These are phyloP conservation scores for Erebia epiphron DNA, from an alignment of 2,888 invertebrate species.

Conservation along the genomic window DNA sequence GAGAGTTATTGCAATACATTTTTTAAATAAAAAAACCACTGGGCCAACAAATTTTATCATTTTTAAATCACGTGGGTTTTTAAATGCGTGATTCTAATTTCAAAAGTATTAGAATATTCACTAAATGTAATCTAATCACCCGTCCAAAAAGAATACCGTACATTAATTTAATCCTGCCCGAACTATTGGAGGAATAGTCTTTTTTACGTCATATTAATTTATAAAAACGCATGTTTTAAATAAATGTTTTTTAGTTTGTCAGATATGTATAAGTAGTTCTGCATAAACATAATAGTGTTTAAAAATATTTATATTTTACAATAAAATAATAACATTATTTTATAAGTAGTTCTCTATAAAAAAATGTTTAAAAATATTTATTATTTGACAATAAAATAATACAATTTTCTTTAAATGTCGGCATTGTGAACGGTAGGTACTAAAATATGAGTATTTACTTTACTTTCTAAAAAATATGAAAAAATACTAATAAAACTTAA, in stretches of 20 bases:
- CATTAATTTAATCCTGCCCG: too few relatives aligned
- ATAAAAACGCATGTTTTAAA: too few relatives aligned
- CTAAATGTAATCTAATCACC: too few relatives aligned
- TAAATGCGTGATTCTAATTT: not conserved
- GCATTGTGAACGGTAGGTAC: not conserved
- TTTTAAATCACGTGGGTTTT: not conserved
- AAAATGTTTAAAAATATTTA: too few relatives aligned
- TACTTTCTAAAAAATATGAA: slow-evolving; percentile 6
- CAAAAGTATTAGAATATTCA: not conserved
- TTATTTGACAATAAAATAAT: not conserved
- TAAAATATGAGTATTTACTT: slow-evolving; percentile 23
- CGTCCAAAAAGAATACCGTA: too few relatives aligned
- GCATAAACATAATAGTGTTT: too few relatives aligned
- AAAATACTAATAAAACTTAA: slow-evolving; percentile 9
- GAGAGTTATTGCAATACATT: not conserved
- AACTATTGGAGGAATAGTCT: too few relatives aligned
- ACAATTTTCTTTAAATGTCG: not conserved
- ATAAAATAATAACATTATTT: not conserved
- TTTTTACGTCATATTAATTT: too few relatives aligned
- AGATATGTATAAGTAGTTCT: too few relatives aligned
- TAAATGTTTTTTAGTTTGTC: too few relatives aligned
- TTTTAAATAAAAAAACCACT: slow-evolving; percentile 1
- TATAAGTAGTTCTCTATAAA: too few relatives aligned
- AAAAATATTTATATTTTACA: too few relatives aligned
- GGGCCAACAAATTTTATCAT: not conserved